Base-by-base conservation (phyloP, 1,140 invertebrate species). In the Drosophila punjabiensis region DNA sequence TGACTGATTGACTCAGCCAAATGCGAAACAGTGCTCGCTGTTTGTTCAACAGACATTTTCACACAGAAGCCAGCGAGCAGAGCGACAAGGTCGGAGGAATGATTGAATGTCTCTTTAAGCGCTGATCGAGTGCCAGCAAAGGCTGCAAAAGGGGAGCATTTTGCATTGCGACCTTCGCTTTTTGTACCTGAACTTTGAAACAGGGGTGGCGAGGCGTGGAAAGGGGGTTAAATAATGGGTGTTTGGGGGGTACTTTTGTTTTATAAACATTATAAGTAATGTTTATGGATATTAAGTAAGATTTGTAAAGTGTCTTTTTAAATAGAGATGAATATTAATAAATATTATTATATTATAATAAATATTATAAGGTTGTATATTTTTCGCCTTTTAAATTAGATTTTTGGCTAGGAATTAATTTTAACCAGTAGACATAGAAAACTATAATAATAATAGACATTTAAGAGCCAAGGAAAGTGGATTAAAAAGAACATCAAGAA, bases 21-120 rank as follows among this genome's bases (percentile, higher is more conserved):
- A 62, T 24, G 63, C 68, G 56, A 71, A 76, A 68, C 81, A 78
- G 58, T 59, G 62, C 62, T 61, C 56, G 56, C 35, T 53, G 37
- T 79, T 80, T 87, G 84, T 83, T 83, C 47, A 71, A 67, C 66
- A 77, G 74, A 59, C 63, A 79, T 86, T 86, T 78, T 78, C 83
- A 86, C 60, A 86, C 83, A 82, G 83, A 88, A 87, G 83, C 79
- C 79, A 87, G 53, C 84, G 82, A 76, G 83, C 68, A 60, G 55
- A 41, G 47, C 55, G 33, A 66, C 67, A 81, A 85, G 82, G 80
- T 88, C 84, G 76, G 32, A 35, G 28, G 53, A 52, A 79, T 80
- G 81, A 84, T 83, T 76, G 78, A 84, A 80, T 84, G 71, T 79
- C 76, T 69, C 81, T 78, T 52, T n/a, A n/a, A 68, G 76, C 60